These are phyloP conservation scores for Pterostichus niger DNA, from an alignment of 2,888 invertebrate genomes.

Conservation along the genomic window DNA sequence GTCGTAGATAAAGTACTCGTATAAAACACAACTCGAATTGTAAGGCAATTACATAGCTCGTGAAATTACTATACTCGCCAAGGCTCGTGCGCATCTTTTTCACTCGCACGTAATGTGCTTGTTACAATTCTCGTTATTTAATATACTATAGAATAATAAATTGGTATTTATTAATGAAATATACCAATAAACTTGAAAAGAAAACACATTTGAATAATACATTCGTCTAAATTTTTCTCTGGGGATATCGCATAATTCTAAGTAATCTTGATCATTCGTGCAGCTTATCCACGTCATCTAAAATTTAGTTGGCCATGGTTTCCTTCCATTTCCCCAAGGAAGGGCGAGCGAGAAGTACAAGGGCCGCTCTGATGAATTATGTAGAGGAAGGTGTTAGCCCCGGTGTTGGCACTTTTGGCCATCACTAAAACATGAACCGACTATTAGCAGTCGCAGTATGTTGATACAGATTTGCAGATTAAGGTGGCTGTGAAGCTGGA, in stretches of 20 bases:
- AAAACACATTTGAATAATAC: no score
- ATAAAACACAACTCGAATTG: no score
- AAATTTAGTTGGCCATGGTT: slow-evolving; percentile 3
- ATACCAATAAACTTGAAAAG: no score
- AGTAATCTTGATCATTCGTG: slow-evolving; percentile 1
- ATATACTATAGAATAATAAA: no score
- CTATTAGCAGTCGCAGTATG: slow-evolving; percentile 40
- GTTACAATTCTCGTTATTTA: no score
- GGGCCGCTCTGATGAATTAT: slow-evolving; percentile 54
- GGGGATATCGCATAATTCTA: neutral
- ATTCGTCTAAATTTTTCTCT: neutral
- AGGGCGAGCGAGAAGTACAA: neutral
- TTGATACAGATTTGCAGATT: slow-evolving; percentile 42
- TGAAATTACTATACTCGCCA: no score
- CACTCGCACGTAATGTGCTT: no score
- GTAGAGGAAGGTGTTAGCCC: slow-evolving; percentile 45
- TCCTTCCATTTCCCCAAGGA: neutral
- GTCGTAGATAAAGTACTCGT: no score
- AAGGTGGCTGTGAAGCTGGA: neutral
- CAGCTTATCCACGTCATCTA: slow-evolving; percentile 9
- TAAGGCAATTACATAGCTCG: no score
- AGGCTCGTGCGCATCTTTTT: no score
- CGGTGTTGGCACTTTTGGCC: slow-evolving; percentile 58
- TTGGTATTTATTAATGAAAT: no score
- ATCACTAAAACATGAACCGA: slow-evolving; percentile 54